Conservation (phyloP, 2,113 vertebrate genomes). For the Anguilla rostrata region DNA sequence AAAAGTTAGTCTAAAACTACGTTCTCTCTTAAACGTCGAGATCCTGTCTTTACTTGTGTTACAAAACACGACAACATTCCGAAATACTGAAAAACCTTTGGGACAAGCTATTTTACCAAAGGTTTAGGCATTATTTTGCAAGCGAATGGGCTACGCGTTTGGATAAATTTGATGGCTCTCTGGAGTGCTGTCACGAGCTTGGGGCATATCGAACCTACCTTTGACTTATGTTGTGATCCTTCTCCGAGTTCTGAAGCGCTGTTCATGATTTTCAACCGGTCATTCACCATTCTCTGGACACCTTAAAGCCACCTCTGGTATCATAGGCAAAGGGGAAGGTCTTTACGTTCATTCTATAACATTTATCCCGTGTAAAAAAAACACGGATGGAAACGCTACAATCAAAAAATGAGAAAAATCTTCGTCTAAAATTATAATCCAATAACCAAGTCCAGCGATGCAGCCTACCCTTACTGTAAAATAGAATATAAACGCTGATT, state of each 20-base stretch:
- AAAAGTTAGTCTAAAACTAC: too few relatives aligned
- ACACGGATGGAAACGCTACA: too few relatives aligned
- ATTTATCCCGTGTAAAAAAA: conserved; percentile 38
- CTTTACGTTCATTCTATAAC: conserved; percentile 31
- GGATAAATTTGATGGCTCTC: not conserved
- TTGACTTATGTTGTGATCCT: conserved; percentile 52
- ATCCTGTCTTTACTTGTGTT: too few relatives aligned
- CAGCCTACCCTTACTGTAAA: too few relatives aligned
- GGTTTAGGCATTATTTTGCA: not conserved
- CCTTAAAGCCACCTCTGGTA: conserved; percentile 40
- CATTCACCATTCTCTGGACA: conserved; percentile 50
- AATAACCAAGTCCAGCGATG: not conserved
- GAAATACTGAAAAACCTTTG: too few relatives aligned
- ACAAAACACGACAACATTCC: too few relatives aligned
- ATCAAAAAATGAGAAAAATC: too few relatives aligned
- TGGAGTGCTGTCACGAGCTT: not conserved
- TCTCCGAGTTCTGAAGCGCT: conserved; percentile 59
- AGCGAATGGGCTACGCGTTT: not conserved
- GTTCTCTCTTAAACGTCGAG: too few relatives aligned
- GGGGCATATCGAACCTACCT: conserved; percentile 38
- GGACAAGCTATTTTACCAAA: not conserved
- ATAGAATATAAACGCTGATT: too few relatives aligned
- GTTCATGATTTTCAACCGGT: conserved; percentile 57
- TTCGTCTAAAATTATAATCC: not conserved
- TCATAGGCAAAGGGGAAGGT: conserved; percentile 33